Evolutionary conservation across 2,797 vertebrate genomes (phyloP), one percentile per base, ranked within the genome.

Genomic region (Sciurus carolinensis): DNA sequence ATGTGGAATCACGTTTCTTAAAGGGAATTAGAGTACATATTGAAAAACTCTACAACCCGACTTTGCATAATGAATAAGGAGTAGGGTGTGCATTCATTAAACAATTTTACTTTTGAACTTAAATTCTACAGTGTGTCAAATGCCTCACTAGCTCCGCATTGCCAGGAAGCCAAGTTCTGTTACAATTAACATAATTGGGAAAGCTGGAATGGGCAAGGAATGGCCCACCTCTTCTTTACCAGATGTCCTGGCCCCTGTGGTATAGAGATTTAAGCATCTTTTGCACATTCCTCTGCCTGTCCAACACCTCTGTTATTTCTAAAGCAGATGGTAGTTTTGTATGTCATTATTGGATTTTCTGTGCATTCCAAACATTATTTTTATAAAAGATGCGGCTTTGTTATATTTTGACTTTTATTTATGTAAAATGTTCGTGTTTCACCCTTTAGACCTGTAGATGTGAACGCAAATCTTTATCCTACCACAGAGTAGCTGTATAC

Each of bases 41-140:
- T 98, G 96, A 96, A 97, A 98, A 97, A 93, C 95, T 98, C 93
- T 96, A 96, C 97, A 96, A 86, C 96, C 88, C 95, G 79, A 95
- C 97, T 98, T 95, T 95, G 97, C 96, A 97, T 98, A 98, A 98
- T 98, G 98, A 98, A 96, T 96, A 93, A 97, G 97, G 95, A 97
- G 88, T 98, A 97, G 98, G 93, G 95, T 96, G 1, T 96, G 98
- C 98, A 98, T 98, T 98, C 97, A 98, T 98, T 98, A 98, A 98
- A 98, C 76, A 90, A 95, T 97, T 98, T 98, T 98, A 97, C 97
- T 98, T 98, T 95, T 97, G 97, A 98, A 98, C 98, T 97, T 97
- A 69, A 89, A 97, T 97, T 98, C 96, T 95, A 93, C 96, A 97
- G 94, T 92, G 93, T 98, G 97, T 97, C 98, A 95, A 95, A 96